Base-by-base conservation (phyloP, 2,797 vertebrate species). In the Carapus acus region DNA sequence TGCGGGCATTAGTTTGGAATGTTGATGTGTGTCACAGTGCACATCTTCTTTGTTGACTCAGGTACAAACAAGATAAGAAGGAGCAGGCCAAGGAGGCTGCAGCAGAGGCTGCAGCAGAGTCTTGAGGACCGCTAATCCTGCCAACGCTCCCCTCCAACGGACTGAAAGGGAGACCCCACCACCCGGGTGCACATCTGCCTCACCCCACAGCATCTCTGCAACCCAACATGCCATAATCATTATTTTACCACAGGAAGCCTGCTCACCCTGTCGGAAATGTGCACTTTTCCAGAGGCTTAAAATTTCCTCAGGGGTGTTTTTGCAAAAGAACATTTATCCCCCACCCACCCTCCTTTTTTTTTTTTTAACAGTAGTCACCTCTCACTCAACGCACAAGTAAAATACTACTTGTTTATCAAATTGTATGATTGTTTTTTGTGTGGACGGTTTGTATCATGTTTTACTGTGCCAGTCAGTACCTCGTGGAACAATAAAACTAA, bases 41-140 rank as follows among this genome's bases (percentile, higher is more conserved):
- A n/a, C n/a, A n/a, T 27, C 24, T 27, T 27, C 24, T 14, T 38
- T 17, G 43, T 7, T 33, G 42, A 41, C 72, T 37, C 34, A 96
- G 94, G 71, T 71, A 92, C 62, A 74, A 95, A 0, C 91, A 87
- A 80, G 88, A 91, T 34, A 67, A 86, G 76, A 93, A 94, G 84
- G 89, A 87, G 0, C 1, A 84, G 57, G 75, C 79, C 1, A 77
- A 85, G 22, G 37, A 77, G 8, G 53, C 77, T 8, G 64, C 58
- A 11, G 43, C 50, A 2, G 62, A 87, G 54, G 81, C 83, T 65
- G 86, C 74, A 89, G 62, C 13, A n/a, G 16, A 2, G 15, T 16
- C 16, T 7, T n/a, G n/a, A n/a, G n/a, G n/a, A 11, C 47, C 46
- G 54, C 38, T 9, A 4, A 9, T 27, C 24, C 24, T 41, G 20